Base-by-base conservation (phyloP, 1,140 invertebrate species). In the Bacillus rossius region DNA sequence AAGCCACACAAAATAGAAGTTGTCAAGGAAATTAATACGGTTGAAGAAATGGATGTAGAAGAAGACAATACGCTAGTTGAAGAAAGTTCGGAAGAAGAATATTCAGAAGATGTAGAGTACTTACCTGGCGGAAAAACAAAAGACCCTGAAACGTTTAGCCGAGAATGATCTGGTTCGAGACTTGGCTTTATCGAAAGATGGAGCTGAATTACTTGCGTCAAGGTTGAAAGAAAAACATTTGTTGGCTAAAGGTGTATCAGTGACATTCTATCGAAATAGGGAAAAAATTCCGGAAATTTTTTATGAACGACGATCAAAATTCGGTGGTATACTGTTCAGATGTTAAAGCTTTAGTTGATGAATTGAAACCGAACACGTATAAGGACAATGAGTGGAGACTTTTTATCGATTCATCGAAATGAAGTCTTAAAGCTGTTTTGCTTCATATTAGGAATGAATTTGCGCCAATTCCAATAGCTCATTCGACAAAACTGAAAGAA, bases 351-450 rank as follows among this genome's bases (percentile, higher is more conserved):
- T n/a, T n/a, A n/a, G n/a, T n/a, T n/a, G n/a, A n/a, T n/a, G n/a
- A n/a, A n/a, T n/a, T n/a, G n/a, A n/a, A n/a, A n/a, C n/a, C n/a
- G n/a, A n/a, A n/a, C n/a, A n/a, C n/a, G n/a, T 40, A 49, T 53
- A n/a, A 65, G 23, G 54, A 37, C 41, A 16, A 49, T 59, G 43
- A 69, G 41, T 70, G 65, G 62, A 62, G 65, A 10, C 26, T 70
- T 42, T 71, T 72, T 38, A 69, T 72, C 50, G 67, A 71, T 56
- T 64, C 59, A 55, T 68, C 65, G 17, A 37, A 41, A 23, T 64
- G 53, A 60, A 71, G 65, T 26, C 62, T 74, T 5, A 71, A 75
- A 62, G 66, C 60, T 20, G 69, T 69, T n/a, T 52, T 74, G 13
- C 52, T 71, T 1, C 67, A 73, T 45, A 71, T 72, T 48, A 64